These are phyloP conservation scores for Eucera pruinosa DNA, from an alignment of 2,888 invertebrate species.

Conservation along the genomic window DNA sequence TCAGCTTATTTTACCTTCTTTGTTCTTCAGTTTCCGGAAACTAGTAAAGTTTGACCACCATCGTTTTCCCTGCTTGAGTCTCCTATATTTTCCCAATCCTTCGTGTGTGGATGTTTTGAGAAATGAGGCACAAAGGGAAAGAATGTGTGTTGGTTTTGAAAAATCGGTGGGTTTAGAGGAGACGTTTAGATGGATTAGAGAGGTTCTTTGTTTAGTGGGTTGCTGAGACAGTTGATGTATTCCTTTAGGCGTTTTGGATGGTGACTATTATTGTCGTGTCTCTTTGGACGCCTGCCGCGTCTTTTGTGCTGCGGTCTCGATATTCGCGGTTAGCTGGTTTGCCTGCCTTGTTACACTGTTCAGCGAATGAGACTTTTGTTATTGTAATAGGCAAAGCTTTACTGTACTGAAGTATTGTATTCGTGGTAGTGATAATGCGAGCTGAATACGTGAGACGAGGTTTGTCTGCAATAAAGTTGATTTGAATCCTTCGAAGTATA, in stretches of 20 bases:
- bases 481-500: no score
- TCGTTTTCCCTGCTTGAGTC: no score
- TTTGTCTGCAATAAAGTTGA: neutral
- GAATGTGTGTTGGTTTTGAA: conserved; percentile 7
- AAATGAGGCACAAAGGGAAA: no score
- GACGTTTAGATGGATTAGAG: conserved; percentile 22
- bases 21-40: no score
- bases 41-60: no score
- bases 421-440: neutral
- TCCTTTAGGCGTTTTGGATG: conserved; percentile 31
- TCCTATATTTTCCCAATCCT: no score
- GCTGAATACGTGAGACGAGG: neutral
- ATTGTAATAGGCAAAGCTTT: conserved; percentile 22
- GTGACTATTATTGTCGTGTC: conserved; percentile 26
- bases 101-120: neutral
- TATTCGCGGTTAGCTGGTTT: conserved; percentile 27
- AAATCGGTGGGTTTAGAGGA: conserved; percentile 2
- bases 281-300: conserved; percentile 22
- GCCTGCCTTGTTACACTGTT: conserved; percentile 21
- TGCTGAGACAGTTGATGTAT: conserved; percentile 29
- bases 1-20: no score
- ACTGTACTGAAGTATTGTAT: conserved; percentile 11
- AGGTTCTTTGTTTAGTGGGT: conserved; percentile 15
- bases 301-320: conserved; percentile 23
- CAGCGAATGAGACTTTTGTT: conserved; percentile 22